A percentile compares a stretch with the other conserved stretches of the same genome.
Evolutionary conservation across 2,113 vertebrate genomes (phyloP).

Genomic region (Ophthalmolycus amberensis): DNA sequence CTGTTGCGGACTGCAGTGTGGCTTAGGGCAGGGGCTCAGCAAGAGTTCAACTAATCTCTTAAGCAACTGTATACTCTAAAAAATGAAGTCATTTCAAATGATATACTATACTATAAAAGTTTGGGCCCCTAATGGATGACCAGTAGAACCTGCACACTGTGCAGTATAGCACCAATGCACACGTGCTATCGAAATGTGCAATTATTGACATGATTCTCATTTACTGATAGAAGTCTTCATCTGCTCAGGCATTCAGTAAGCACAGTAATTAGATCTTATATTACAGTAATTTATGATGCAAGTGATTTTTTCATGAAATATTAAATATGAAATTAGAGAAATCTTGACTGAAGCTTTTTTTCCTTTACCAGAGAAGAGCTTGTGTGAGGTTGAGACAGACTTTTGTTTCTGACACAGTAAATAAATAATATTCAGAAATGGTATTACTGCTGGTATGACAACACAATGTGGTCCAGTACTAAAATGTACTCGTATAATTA

Average conservation of each 20-base stretch:
- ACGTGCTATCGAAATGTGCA: constrained; percentile 1
- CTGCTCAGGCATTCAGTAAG: constrained; percentile 49
- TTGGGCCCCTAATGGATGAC: background rate
- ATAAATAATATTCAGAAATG: constrained; percentile 42
- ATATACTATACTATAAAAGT: background rate
- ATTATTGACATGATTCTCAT: background rate
- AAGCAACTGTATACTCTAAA: constrained; percentile 24
- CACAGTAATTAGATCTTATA: background rate
- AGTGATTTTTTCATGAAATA: constrained; percentile 21
- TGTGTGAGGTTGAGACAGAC: constrained; percentile 27
- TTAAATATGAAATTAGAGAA: constrained; percentile 33
- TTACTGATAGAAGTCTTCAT: constrained; percentile 43
- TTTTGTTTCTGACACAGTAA: constrained; percentile 20
- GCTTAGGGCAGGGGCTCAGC: constrained; percentile 21
- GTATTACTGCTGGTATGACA: constrained; percentile 12
- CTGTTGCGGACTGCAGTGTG: constrained; percentile 34
- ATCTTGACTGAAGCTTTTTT: constrained; percentile 34
- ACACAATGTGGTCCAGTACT: background rate
- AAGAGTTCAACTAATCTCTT: constrained; percentile 28
- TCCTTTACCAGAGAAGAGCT: constrained; percentile 75
- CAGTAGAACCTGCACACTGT: constrained; percentile 1
- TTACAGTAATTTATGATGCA: constrained; percentile 13
- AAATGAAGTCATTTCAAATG: background rate
- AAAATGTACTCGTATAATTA: constrained; percentile 19
- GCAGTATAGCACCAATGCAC: background rate